Conservation (phyloP, 37 sponge, comb jelly and placozoan genomes). For the Hormiphora californensis region DNA sequence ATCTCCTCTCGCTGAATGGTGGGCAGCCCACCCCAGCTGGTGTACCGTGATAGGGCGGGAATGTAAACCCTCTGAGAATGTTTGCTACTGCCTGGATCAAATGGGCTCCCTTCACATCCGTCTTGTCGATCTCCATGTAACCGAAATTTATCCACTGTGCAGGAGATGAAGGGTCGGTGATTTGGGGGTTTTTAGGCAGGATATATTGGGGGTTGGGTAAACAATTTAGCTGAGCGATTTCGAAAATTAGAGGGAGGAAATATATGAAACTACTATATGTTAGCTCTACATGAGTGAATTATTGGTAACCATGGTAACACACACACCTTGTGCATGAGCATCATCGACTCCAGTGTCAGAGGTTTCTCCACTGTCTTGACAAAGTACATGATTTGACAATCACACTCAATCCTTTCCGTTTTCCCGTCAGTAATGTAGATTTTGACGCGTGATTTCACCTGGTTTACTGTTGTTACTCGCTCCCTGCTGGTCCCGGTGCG, state of each 20-base stretch:
- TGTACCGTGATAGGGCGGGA: background rate
- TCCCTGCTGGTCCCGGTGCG: too few relatives aligned
- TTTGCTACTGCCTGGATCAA: background rate
- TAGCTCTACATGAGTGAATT: too few relatives aligned
- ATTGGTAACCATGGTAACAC: too few relatives aligned
- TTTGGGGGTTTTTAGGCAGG: too few relatives aligned
- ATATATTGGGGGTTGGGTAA: too few relatives aligned
- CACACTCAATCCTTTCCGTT: constrained; percentile 35
- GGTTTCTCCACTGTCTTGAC: constrained; percentile 46
- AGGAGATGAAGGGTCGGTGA: background rate
- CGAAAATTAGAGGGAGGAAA: too few relatives aligned
- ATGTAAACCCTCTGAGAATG: constrained; percentile 49
- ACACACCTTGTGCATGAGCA: constrained; percentile 48
- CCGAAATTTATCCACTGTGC: constrained; percentile 48
- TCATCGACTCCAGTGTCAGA: constrained; percentile 1
- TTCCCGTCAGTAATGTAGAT: constrained; percentile 50
- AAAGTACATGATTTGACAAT: constrained; percentile 34
- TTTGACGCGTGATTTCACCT: constrained; percentile 15
- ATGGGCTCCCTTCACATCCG: constrained; percentile 40
- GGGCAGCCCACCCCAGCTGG: constrained; percentile 36
- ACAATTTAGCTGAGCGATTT: too few relatives aligned
- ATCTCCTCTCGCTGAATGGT: constrained; percentile 35
- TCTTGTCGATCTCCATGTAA: constrained; percentile 29
- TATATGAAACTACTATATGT: too few relatives aligned
- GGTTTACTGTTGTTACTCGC: too few relatives aligned